A percentile compares a stretch with the other conserved stretches of the same genome.
These are phyloP conservation scores for Paguma larvata DNA, from an alignment of 2,797 vertebrate genomes.

Conservation along the genomic window DNA sequence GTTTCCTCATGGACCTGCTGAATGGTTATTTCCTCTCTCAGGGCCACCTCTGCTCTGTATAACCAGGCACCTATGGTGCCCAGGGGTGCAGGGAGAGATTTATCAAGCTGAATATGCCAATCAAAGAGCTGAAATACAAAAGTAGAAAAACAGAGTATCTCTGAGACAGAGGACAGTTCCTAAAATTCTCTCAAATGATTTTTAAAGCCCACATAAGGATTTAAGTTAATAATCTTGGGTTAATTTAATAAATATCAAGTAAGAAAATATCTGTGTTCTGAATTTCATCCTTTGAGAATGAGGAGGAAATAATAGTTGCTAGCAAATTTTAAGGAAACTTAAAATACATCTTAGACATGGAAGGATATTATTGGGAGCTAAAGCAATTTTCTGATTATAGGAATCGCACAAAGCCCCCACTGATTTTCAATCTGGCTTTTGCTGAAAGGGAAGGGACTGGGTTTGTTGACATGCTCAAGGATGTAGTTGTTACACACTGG, in stretches of 20 bases:
- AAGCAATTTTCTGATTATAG: background rate
- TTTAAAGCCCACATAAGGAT: background rate
- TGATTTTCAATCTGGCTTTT: background rate
- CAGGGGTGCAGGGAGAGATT: conserved; percentile 95
- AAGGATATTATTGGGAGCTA: background rate
- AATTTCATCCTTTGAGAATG: background rate
- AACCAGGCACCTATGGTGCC: conserved; percentile 95
- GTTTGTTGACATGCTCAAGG: background rate
- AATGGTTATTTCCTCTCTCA: conserved; percentile 93
- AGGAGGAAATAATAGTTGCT: background rate
- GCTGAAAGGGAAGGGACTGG: background rate
- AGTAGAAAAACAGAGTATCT: background rate
- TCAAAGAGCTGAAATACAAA: conserved; percentile 92
- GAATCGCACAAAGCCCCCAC: background rate
- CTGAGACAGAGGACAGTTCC: background rate
- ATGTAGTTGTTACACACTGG: background rate
- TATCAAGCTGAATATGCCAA: conserved; percentile 96
- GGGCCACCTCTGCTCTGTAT: conserved; percentile 93
- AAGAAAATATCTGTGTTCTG: background rate
- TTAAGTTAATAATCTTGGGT: background rate
- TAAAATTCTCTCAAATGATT: background rate
- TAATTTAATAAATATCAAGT: background rate
- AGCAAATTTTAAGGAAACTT: background rate
- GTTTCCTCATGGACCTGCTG: conserved; percentile 95
- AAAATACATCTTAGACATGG: background rate